Evolutionary conservation across 2,113 vertebrate genomes (phyloP).

Genomic region (Dasyurus viverrinus): DNA sequence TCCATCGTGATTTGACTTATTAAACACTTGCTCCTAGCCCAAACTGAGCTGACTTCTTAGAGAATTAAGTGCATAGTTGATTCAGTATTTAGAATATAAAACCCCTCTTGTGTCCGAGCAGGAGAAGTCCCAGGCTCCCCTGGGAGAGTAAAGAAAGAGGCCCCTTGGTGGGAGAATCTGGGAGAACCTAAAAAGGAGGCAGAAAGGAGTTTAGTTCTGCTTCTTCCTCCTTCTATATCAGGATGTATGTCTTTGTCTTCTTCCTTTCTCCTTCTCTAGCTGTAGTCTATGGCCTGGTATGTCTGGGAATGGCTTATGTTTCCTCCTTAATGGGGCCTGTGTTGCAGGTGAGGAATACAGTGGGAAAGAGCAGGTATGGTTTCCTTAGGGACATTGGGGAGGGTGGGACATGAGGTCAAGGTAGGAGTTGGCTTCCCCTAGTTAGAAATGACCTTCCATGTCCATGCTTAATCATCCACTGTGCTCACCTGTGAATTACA

Average conservation of each 20-base stretch:
- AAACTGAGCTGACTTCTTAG: background rate
- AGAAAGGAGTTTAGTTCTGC: background rate
- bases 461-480: background rate
- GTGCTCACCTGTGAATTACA: background rate
- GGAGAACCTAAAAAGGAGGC: background rate
- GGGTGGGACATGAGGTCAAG: background rate
- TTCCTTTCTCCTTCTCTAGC: constrained; percentile 80
- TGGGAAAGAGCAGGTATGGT: background rate
- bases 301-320: constrained; percentile 96
- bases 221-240: fast-evolving
- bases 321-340: constrained; percentile 95
- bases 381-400: background rate
- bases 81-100: background rate
- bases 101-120: background rate
- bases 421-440: background rate
- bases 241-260: background rate
- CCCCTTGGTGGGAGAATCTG: constrained; percentile 8
- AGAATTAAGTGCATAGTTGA: background rate
- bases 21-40: background rate
- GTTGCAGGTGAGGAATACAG: constrained; percentile 87
- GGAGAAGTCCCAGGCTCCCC: background rate
- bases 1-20: background rate
- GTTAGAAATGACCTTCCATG: background rate
- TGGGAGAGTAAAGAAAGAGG: background rate
- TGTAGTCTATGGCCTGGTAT: constrained; percentile 92